These are phyloP conservation scores for Myiozetetes cayanensis DNA, from an alignment of 2,113 vertebrate species.

Conservation along the genomic window DNA sequence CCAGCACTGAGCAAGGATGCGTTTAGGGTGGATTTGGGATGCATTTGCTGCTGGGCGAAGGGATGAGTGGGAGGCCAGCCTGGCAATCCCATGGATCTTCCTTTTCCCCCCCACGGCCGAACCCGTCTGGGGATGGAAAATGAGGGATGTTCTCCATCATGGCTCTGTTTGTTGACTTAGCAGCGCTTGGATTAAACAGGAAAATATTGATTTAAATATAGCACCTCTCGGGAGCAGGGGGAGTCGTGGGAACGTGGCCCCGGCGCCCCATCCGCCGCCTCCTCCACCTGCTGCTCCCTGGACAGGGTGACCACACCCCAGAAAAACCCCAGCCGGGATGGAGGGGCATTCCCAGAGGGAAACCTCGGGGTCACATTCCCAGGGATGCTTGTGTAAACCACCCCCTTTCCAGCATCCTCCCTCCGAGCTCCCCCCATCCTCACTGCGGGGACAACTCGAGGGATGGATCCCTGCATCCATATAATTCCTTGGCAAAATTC, in stretches of 20 bases:
- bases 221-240: constrained; percentile 2
- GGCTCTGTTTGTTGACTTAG: constrained; percentile 49
- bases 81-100: background rate
- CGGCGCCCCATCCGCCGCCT: background rate
- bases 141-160: background rate
- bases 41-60: background rate
- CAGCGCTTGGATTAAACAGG: constrained; percentile 21
- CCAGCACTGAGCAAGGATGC: background rate
- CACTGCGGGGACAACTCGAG: fast-evolving
- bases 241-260: background rate
- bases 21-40: background rate
- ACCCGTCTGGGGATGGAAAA: background rate
- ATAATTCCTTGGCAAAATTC: background rate
- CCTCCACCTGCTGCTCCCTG: constrained; percentile 15
- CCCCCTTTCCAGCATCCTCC: background rate
- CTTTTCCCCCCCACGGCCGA: background rate
- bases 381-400: background rate
- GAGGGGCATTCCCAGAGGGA: background rate
- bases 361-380: background rate
- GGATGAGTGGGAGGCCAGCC: background rate
- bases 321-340: background rate
- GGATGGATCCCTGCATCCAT: fast-evolving
- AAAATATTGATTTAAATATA: constrained; percentile 59
- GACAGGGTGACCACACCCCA: background rate
- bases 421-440: background rate